These are phyloP conservation scores for Apis dorsata DNA, from an alignment of 1,140 invertebrate genomes.

Conservation along the genomic window DNA sequence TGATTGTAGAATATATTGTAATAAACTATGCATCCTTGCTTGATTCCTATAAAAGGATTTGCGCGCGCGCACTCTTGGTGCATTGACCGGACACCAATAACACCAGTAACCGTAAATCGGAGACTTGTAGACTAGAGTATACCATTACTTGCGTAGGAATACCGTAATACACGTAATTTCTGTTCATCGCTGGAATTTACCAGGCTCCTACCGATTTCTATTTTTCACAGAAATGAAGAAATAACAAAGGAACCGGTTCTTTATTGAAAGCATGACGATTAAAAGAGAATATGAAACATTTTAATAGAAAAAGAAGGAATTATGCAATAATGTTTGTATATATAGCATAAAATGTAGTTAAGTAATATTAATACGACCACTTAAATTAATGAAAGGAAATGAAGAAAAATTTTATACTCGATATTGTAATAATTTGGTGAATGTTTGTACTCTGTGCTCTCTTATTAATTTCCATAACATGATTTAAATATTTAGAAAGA, in stretches of 20 bases:
- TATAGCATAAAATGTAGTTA: neutral
- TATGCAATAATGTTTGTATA: neutral
- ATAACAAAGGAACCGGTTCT: neutral
- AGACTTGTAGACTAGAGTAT: constrained; percentile 1
- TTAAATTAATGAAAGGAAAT: neutral
- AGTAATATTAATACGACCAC: neutral
- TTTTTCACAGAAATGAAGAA: neutral
- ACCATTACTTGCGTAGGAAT: neutral
- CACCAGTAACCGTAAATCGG: constrained; percentile 32
- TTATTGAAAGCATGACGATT: neutral
- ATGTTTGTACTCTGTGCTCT: neutral
- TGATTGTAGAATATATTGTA: constrained; percentile 23
- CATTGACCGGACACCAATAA: constrained; percentile 31
- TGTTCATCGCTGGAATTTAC: neutral
- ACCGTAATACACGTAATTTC: constrained; percentile 25
- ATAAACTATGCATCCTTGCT: neutral
- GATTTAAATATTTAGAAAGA: neutral
- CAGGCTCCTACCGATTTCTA: neutral
- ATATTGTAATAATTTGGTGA: neutral
- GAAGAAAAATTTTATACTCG: neutral
- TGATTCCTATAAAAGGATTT: neutral
- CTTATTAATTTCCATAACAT: neutral
- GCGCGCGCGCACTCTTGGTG: neutral
- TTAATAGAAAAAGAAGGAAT: neutral
- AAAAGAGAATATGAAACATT: neutral